Evolutionary conservation across 2,797 vertebrate genomes (phyloP).

Genomic region (Ambastaia sidthimunki): DNA sequence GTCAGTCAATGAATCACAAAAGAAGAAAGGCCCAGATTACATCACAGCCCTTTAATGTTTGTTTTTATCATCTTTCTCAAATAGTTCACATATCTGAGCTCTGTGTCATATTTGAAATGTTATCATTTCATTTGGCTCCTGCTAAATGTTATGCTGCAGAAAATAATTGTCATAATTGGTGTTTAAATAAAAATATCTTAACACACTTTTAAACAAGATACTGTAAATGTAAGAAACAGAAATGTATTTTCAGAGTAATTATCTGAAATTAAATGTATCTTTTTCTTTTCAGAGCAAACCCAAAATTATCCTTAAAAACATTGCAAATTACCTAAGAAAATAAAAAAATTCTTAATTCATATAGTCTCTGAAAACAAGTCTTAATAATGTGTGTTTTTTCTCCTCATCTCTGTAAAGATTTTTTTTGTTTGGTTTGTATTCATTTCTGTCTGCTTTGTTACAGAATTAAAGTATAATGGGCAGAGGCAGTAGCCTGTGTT

Average conservation of each 20-base stretch:
- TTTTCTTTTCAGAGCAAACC: no score
- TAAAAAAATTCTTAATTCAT: background rate
- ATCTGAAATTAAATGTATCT: no score
- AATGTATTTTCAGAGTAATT: no score
- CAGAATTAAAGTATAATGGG: slow-evolving; percentile 12
- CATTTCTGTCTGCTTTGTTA: slow-evolving; percentile 18
- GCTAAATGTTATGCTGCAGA: background rate
- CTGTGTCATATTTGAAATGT: slow-evolving; percentile 7
- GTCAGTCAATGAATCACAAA: slow-evolving; percentile 17
- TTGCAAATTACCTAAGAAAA: no score
- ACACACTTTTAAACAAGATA: background rate
- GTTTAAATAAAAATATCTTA: background rate
- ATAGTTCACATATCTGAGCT: slow-evolving; percentile 26
- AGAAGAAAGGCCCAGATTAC: background rate
- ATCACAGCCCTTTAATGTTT: slow-evolving; percentile 12
- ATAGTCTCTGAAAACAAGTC: background rate
- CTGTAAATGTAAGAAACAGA: no score
- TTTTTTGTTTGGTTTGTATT: no score
- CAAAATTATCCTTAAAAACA: no score
- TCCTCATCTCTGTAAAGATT: background rate
- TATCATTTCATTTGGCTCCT: background rate
- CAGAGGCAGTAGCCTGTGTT: slow-evolving; percentile 6
- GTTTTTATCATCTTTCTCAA: slow-evolving; percentile 17
- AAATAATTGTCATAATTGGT: background rate
- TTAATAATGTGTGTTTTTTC: background rate